Percentiles rank a stretch among this genome's conserved stretches.
Conservation (phyloP, 1,140 invertebrate genomes). For the Pseudomyrmex concolor region DNA sequence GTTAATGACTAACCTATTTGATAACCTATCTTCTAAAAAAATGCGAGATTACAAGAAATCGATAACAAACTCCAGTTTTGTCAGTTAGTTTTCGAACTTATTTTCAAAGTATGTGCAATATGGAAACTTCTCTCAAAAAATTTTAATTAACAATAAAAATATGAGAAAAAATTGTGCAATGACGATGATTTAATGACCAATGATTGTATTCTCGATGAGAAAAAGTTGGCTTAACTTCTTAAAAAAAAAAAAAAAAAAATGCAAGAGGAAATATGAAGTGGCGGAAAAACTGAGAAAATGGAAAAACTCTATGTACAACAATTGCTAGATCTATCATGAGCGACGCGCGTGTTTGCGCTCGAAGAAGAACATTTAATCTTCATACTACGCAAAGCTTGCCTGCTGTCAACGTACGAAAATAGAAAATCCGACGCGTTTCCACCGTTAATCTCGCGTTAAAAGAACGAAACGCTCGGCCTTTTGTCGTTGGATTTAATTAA, state of each 20-base stretch:
- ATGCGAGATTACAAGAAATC: constrained; percentile 4
- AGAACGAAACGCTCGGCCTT: constrained; percentile 56
- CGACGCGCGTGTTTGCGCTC: constrained; percentile 38
- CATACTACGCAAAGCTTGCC: constrained; percentile 30
- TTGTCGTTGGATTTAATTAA: constrained; percentile 63
- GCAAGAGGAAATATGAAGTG: not conserved
- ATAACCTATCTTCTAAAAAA: not conserved
- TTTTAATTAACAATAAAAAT: constrained; percentile 27
- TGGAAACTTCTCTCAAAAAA: not conserved
- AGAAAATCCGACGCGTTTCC: constrained; percentile 56
- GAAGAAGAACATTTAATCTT: constrained; percentile 59
- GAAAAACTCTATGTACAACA: not conserved
- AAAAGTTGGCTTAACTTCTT: not conserved
- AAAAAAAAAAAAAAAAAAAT: not conserved
- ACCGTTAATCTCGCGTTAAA: constrained; percentile 59
- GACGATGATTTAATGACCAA: not conserved
- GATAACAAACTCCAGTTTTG: not conserved
- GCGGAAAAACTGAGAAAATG: not conserved
- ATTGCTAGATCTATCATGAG: constrained; percentile 28
- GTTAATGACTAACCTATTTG: not conserved
- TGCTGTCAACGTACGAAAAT: constrained; percentile 57
- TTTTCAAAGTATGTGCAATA: not conserved
- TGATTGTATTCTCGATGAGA: constrained; percentile 1
- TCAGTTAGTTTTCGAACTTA: no score
- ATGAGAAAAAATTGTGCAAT: not conserved